A percentile compares a stretch with the other conserved stretches of the same genome.
Conservation (phyloP, 2,797 vertebrate species). For the Cheirogaleus major region DNA sequence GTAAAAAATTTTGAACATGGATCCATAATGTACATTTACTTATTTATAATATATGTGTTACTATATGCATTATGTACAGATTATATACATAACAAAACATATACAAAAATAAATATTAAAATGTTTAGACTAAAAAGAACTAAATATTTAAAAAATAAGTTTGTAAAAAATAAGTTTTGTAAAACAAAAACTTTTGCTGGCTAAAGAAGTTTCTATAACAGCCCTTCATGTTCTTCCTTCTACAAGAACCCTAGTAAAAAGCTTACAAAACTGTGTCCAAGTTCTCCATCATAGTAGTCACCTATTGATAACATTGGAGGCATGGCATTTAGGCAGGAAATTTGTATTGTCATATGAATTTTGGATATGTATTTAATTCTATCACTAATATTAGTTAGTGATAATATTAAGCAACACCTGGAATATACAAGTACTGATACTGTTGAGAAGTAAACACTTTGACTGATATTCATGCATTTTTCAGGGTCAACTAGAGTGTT, state of each 20-base stretch:
- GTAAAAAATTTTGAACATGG: background rate
- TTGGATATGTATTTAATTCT: slow-evolving; percentile 23
- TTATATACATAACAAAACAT: background rate
- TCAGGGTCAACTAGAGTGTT: background rate
- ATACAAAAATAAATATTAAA: background rate
- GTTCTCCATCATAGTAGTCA: background rate
- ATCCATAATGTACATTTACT: background rate
- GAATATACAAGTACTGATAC: background rate
- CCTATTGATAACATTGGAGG: slow-evolving; percentile 7
- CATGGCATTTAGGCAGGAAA: background rate
- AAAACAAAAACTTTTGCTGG: slow-evolving; percentile 11
- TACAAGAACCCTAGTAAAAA: background rate
- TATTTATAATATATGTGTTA: background rate
- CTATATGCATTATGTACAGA: background rate
- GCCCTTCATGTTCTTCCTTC: slow-evolving; percentile 4
- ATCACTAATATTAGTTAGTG: slow-evolving; percentile 11
- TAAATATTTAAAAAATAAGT: slow-evolving; percentile 20
- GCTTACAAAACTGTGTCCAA: background rate
- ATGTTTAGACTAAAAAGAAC: background rate
- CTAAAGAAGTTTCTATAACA: slow-evolving; percentile 39
- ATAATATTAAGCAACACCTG: slow-evolving; percentile 13
- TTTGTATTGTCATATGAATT: background rate
- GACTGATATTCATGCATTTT: slow-evolving; percentile 20
- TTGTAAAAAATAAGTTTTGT: background rate
- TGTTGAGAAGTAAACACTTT: slow-evolving; percentile 37